These are phyloP conservation scores for Caenorhabditis panamensis DNA, from an alignment of 2,888 invertebrate species.

Conservation along the genomic window DNA sequence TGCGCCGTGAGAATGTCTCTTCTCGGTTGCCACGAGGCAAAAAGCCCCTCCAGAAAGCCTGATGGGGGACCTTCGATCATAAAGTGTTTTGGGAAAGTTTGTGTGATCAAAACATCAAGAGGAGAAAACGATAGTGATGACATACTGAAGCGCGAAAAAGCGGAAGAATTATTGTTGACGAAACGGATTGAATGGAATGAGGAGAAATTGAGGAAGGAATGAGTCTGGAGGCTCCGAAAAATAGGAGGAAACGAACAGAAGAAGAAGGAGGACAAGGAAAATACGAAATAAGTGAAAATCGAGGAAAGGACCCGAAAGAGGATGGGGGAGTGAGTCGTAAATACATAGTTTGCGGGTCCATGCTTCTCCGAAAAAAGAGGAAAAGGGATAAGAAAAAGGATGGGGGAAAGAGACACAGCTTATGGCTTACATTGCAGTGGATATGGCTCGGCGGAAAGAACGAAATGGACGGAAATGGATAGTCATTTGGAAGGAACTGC, in stretches of 20 bases:
- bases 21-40: slow-evolving; percentile 2
- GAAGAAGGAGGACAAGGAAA: slow-evolving; percentile 10
- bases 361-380: slow-evolving; percentile 27
- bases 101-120: too few species aligned
- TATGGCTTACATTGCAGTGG: slow-evolving; percentile 31
- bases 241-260: slow-evolving; percentile 19
- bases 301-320: slow-evolving; percentile 16
- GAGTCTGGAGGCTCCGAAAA: slow-evolving; percentile 8
- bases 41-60: background rate
- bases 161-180: slow-evolving; percentile 20
- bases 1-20: slow-evolving; percentile 22
- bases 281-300: slow-evolving; percentile 38
- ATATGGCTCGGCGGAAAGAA: slow-evolving; percentile 5
- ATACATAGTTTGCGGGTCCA: slow-evolving; percentile 56
- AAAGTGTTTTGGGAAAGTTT: too few species aligned
- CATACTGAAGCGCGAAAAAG: background rate
- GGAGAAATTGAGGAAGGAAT: too few species aligned
- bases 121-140: slow-evolving; percentile 11
- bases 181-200: slow-evolving; percentile 21
- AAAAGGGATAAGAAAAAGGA: slow-evolving; percentile 33
- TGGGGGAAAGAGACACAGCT: slow-evolving; percentile 19
- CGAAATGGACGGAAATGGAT: background rate
- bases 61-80: too few species aligned
- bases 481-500: slow-evolving; percentile 7
- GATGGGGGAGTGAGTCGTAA: slow-evolving; percentile 38